phyloP scores from a whole-genome alignment of 92 coral and sea anemone genomes.

The Zoanthus solanderi region DNA sequence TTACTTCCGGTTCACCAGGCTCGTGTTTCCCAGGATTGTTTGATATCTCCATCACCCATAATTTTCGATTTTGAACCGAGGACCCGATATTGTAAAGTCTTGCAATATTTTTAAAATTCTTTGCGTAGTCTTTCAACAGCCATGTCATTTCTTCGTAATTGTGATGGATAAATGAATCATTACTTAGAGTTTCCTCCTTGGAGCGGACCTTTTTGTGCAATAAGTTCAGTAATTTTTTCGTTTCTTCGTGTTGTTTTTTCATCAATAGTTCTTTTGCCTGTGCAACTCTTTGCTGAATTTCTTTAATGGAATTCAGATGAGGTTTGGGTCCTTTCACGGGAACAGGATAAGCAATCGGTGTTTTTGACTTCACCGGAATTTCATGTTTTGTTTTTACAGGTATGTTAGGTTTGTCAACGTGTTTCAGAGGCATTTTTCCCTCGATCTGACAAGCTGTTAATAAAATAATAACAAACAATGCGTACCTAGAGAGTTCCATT shows the following conservation, averaged over 20 bases:
- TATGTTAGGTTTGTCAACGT: slow-evolving; percentile 9
- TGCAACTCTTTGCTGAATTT: slow-evolving; percentile 59
- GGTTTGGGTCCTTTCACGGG: not conserved
- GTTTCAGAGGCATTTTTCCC: slow-evolving; percentile 35
- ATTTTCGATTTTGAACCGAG: slow-evolving; percentile 94
- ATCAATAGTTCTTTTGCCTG: slow-evolving; percentile 51
- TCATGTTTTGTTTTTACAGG: slow-evolving; percentile 36
- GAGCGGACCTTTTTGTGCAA: slow-evolving; percentile 31
- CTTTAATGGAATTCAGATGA: slow-evolving; percentile 49
- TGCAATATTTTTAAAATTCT: slow-evolving; percentile 76
- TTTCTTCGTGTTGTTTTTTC: slow-evolving; percentile 41
- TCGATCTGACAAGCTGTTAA: not conserved
- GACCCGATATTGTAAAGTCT: slow-evolving; percentile 87
- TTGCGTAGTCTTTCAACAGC: slow-evolving; percentile 89
- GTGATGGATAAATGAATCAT: slow-evolving; percentile 85
- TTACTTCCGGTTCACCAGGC: slow-evolving; percentile 86
- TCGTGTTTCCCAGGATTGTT: slow-evolving; percentile 88
- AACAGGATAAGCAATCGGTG: not conserved
- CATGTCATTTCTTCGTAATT: slow-evolving; percentile 99
- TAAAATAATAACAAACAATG: not conserved
- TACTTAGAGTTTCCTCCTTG: slow-evolving; percentile 67
- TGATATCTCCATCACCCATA: slow-evolving; percentile 97
- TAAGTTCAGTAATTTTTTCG: slow-evolving; percentile 34
- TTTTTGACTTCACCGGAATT: not conserved
- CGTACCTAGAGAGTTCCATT: slow-evolving; percentile 22